Evolutionary conservation across 2,113 vertebrate genomes (phyloP), one percentile per base, ranked within the genome.

Genomic region (Phrynosoma blainvillii): DNA sequence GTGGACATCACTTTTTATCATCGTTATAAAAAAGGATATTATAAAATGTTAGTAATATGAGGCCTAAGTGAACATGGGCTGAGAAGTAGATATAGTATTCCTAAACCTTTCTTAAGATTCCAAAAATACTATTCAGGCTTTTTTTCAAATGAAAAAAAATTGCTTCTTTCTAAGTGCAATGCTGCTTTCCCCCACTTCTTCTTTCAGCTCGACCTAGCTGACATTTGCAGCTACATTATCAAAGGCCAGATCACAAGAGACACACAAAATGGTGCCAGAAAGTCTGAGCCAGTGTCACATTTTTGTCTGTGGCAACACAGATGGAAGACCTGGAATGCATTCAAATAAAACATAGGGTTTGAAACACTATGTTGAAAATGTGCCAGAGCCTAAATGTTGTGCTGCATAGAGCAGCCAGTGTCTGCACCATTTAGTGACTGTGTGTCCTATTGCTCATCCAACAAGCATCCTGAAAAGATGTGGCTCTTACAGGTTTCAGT

Each of bases 351-450:
- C 68, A 82, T 42, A 86, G 70, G 88, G 25, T 42, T 89, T 89
- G 84, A 92, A 80, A 89, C 90, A 87, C 87, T 80, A 89, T 89
- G 83, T 16, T 27, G 89, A 32, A 80, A 93, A 93, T 21, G 20
- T 91, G 59, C 14, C 77, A 86, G 7, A 10, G 4, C 20, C 59
- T 73, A 91, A 92, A 87, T 71, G 54, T 90, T 91, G 85, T 82
- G 23, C 66, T 90, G 90, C 76, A 89, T 87, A 18, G 2, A 62
- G 36, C 62, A 92, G 82, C 90, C 88, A 82, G 68, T 90, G n/a
- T 42, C 32, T 83, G 62, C 40, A 78, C 71, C 66, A 56, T 88
- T 85, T 52, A 36, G 75, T 16, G 62, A 71, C n/a, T 65, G 47
- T 78, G 25, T 14, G 14, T 78, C 32, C 47, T 84, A 1, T 1